Evolutionary conservation across 2,888 invertebrate genomes (phyloP).

Genomic region (Agrotis clavis): DNA sequence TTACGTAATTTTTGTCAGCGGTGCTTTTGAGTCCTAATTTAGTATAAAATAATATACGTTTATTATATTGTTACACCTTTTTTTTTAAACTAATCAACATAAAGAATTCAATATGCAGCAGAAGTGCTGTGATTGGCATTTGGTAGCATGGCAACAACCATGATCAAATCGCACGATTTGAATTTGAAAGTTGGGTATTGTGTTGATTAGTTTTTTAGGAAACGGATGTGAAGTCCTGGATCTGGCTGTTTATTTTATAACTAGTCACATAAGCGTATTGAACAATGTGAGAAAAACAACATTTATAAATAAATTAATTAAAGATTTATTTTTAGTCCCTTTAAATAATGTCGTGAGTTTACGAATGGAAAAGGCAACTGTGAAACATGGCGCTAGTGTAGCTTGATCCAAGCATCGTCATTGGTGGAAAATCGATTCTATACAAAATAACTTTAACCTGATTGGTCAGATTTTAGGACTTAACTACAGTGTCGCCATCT

Average conservation of each 20-base stretch:
- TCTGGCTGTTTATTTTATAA: slow-evolving; percentile 56
- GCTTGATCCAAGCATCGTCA: background rate
- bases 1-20: slow-evolving; percentile 45
- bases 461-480: background rate
- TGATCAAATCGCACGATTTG: background rate
- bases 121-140: background rate
- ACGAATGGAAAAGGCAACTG: background rate
- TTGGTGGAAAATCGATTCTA: no score
- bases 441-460: background rate
- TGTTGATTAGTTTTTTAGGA: slow-evolving; percentile 6
- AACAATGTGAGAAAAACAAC: slow-evolving; percentile 14
- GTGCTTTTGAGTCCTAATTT: slow-evolving; percentile 67
- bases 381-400: slow-evolving; percentile 2
- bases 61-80: slow-evolving; percentile 13
- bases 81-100: slow-evolving; percentile 14
- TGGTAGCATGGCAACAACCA: background rate
- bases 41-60: slow-evolving; percentile 35
- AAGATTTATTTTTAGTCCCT: background rate
- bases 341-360: background rate
- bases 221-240: slow-evolving; percentile 24
- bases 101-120: background rate
- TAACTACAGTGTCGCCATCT: background rate
- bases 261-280: slow-evolving; percentile 63
- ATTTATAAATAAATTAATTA: background rate
- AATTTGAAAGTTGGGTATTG: background rate